Conservation (phyloP, 2,113 vertebrate genomes). For the Peromyscus maniculatus region DNA sequence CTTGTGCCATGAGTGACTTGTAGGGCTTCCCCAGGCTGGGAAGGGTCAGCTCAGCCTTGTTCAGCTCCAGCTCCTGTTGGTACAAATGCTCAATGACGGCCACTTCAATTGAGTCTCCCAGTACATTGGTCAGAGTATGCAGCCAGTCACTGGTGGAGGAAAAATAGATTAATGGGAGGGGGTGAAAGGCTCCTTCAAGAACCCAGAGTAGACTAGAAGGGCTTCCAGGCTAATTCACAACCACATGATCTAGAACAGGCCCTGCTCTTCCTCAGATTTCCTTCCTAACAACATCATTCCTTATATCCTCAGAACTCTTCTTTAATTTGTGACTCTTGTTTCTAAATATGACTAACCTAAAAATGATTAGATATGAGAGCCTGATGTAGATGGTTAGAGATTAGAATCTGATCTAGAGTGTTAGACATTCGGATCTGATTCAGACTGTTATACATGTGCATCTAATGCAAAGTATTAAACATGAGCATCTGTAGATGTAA, state of each 20-base stretch:
- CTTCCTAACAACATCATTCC: not conserved
- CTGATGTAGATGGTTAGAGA: no score
- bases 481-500: no score
- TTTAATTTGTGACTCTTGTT: not conserved
- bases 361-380: not conserved
- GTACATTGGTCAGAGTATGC: slow-evolving; percentile 95
- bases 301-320: not conserved
- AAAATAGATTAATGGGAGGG: slow-evolving; percentile 9
- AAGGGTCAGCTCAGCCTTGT: slow-evolving; percentile 91
- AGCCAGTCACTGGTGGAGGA: slow-evolving; percentile 92
- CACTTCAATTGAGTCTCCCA: slow-evolving; percentile 96
- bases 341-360: not conserved
- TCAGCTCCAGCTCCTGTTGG: slow-evolving; percentile 91
- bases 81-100: slow-evolving; percentile 97
- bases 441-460: no score
- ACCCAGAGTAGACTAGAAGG: not conserved
- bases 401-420: no score
- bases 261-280: no score
- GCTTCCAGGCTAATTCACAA: not conserved
- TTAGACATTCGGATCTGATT: no score
- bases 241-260: not conserved
- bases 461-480: no score
- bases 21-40: no score
- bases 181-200: not conserved
- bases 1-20: no score